These are phyloP conservation scores for Alloscopus bannaensis DNA, from an alignment of 2,888 invertebrate species.

Conservation along the genomic window DNA sequence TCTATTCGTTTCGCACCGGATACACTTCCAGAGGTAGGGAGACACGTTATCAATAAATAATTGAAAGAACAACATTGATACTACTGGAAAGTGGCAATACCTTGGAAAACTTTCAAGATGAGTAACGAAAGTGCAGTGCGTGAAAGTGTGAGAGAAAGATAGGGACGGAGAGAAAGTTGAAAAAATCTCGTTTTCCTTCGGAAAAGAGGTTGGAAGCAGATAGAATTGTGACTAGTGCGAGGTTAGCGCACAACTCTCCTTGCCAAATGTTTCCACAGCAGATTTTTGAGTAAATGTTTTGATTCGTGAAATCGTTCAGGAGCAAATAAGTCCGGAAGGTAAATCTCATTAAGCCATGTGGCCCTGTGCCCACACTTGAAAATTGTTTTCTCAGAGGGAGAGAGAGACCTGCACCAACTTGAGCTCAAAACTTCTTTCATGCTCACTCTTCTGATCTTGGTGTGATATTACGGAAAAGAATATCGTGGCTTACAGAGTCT, in stretches of 20 bases:
- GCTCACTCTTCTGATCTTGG: not conserved
- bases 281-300: conserved; percentile 73
- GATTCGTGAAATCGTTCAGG: conserved; percentile 72
- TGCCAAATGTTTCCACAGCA: conserved; percentile 66
- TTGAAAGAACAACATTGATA: not conserved
- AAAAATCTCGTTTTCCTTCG: conserved; percentile 11
- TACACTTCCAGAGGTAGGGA: too few species aligned
- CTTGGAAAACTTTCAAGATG: not conserved
- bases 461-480: not conserved
- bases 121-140: not conserved
- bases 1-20: too few species aligned
- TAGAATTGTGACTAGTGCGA: conserved; percentile 6
- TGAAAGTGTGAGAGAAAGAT: not conserved
- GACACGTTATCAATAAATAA: conserved; percentile 6
- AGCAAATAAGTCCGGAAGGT: conserved; percentile 72
- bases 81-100: not conserved
- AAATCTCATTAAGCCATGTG: conserved; percentile 73
- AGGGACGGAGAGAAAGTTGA: too few species aligned
- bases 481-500: not conserved
- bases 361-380: conserved; percentile 69
- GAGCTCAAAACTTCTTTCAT: too few species aligned
- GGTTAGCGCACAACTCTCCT: conserved; percentile 17
- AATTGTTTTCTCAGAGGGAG: conserved; percentile 68
- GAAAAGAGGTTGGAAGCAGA: not conserved
- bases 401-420: conserved; percentile 29